Evolutionary conservation across 2,888 invertebrate genomes (phyloP).

Genomic region (Drosophila mulleri): DNA sequence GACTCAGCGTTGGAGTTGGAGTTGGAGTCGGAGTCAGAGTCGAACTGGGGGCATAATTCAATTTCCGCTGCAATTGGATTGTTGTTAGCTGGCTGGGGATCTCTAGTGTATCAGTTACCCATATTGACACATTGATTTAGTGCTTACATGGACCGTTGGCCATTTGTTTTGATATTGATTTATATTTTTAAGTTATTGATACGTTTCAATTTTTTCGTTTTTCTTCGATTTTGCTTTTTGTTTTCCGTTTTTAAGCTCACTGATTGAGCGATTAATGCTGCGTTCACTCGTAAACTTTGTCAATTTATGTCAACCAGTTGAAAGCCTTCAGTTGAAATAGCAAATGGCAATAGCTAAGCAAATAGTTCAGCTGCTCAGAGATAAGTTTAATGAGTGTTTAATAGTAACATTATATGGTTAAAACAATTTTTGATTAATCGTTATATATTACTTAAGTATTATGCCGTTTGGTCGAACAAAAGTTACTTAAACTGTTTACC

Average conservation of each 20-base stretch:
- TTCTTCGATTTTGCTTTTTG: neutral
- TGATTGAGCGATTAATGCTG: slow-evolving; percentile 73
- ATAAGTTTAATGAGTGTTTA: neutral
- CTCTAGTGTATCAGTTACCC: slow-evolving; percentile 73
- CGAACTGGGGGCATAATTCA: slow-evolving; percentile 71
- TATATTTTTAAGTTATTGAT: slow-evolving; percentile 76
- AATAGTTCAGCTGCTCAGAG: neutral
- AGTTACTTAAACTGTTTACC: too few species aligned
- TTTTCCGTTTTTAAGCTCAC: slow-evolving; percentile 7
- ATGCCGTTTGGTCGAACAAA: too few species aligned
- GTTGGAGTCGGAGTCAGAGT: slow-evolving; percentile 12
- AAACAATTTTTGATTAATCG: too few species aligned
- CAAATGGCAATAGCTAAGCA: slow-evolving; percentile 4
- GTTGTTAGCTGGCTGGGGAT: slow-evolving; percentile 26
- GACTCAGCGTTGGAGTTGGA: slow-evolving; percentile 13
- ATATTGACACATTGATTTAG: slow-evolving; percentile 81
- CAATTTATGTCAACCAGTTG: slow-evolving; percentile 69
- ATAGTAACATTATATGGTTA: neutral
- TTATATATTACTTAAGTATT: too few species aligned
- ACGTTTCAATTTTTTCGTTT: slow-evolving; percentile 38
- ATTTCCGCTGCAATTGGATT: slow-evolving; percentile 64
- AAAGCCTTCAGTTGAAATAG: slow-evolving; percentile 67
- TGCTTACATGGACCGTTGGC: slow-evolving; percentile 74
- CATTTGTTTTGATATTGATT: slow-evolving; percentile 78
- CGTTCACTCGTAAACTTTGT: slow-evolving; percentile 64